A percentile compares a stretch with the other conserved stretches of the same genome.
These are phyloP conservation scores for Rhagonycha fulva DNA, from an alignment of 2,888 invertebrate species.

Conservation along the genomic window DNA sequence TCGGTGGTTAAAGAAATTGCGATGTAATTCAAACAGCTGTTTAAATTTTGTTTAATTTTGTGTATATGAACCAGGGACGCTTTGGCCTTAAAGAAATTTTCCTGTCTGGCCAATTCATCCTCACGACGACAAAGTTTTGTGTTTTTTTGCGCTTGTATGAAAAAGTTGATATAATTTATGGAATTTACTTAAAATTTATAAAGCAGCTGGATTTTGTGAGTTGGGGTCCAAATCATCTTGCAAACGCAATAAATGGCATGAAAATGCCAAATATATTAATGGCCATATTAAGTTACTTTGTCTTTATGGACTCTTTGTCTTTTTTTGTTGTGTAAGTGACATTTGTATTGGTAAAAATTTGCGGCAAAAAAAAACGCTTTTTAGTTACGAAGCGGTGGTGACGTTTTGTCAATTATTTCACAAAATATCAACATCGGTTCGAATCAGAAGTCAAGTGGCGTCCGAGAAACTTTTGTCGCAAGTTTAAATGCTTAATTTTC, in stretches of 20 bases:
- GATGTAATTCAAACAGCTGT: not conserved
- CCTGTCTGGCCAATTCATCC: not conserved
- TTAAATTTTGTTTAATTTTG: slow-evolving; percentile 3
- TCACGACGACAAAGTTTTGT: not conserved
- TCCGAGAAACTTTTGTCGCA: not conserved
- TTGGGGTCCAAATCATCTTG: slow-evolving; percentile 1
- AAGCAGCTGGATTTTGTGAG: slow-evolving; percentile 1
- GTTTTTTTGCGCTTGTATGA: not conserved
- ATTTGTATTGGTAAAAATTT: not conserved
- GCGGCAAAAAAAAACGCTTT: not conserved
- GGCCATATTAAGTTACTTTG: not conserved
- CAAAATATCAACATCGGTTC: not conserved
- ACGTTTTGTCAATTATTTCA: not conserved
- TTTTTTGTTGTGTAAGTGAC: not conserved
- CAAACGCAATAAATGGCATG: not conserved
- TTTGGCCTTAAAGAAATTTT: not conserved
- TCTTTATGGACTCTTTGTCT: not conserved
- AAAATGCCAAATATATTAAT: not conserved
- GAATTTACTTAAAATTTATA: not conserved
- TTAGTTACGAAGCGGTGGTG: too few relatives aligned
- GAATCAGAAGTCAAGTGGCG: not conserved
- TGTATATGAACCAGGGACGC: not conserved
- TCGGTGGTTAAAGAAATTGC: not conserved
- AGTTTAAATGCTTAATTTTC: not conserved
- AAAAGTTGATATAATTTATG: not conserved